phyloP scores from a whole-genome alignment of 2,888 invertebrate species.

The Octodonta nipae region DNA sequence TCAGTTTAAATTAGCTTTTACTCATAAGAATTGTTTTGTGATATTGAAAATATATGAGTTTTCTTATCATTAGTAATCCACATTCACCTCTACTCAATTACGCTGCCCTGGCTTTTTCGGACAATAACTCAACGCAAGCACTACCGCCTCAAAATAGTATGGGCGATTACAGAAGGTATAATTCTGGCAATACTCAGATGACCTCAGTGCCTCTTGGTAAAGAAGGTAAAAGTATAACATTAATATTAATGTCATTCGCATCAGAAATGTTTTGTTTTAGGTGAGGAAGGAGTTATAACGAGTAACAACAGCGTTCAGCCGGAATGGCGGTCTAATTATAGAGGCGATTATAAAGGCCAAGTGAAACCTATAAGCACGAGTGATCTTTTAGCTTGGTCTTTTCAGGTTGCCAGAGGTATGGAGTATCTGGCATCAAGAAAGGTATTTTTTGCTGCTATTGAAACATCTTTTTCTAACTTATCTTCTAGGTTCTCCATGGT shows the following conservation, averaged over 20 bases:
- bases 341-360: constrained; percentile 58
- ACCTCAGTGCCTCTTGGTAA: constrained; percentile 14
- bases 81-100: constrained; percentile 37
- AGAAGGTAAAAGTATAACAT: not conserved
- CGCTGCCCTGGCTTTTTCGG: constrained; percentile 48
- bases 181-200: constrained; percentile 14
- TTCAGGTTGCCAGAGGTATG: constrained; percentile 90
- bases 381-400: constrained; percentile 79
- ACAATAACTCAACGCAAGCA: constrained; percentile 18
- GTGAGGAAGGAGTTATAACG: constrained; percentile 35
- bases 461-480: not conserved
- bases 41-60: too few relatives aligned
- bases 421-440: constrained; percentile 81
- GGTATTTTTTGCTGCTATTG: constrained; percentile 37
- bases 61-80: too few relatives aligned
- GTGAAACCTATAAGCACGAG: constrained; percentile 62
- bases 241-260: not conserved
- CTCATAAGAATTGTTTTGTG: too few relatives aligned
- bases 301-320: constrained; percentile 52
- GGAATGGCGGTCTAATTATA: constrained; percentile 67
- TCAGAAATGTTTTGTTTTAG: constrained; percentile 10
- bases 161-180: constrained; percentile 24
- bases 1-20: too few relatives aligned
- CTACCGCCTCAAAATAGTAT: constrained; percentile 13
- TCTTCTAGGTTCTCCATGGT: constrained; percentile 68